A percentile compares a stretch with the other conserved stretches of the same genome.
phyloP scores from a whole-genome alignment of 2,797 vertebrate genomes.

The Pelochelys cantorii region DNA sequence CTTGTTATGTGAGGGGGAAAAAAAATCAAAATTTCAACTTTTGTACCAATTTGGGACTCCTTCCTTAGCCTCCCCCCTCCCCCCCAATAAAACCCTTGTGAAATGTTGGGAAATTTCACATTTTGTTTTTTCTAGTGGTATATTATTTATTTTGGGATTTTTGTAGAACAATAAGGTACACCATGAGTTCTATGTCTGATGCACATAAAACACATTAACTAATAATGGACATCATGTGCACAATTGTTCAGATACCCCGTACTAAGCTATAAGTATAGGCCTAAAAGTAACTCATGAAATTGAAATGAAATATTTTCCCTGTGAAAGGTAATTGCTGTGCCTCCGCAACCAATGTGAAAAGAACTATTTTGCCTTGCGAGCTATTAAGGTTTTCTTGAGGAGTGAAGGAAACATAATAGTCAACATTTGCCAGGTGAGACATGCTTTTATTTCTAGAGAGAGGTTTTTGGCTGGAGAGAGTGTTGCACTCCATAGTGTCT shows the following conservation, averaged over 20 bases:
- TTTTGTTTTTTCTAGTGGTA: background rate
- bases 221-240: background rate
- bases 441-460: background rate
- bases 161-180: background rate
- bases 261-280: background rate
- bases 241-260: background rate
- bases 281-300: background rate
- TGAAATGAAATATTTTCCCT: constrained; percentile 10
- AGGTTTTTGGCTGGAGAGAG: background rate
- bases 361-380: constrained; percentile 6
- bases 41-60: background rate
- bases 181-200: background rate
- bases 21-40: rapidly evolving
- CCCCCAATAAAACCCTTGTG: background rate
- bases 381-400: background rate
- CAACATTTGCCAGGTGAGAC: background rate
- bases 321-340: background rate
- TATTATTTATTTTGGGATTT: background rate
- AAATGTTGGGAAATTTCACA: background rate
- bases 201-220: background rate
- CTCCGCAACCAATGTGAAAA: constrained; percentile 34
- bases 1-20: background rate
- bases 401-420: background rate
- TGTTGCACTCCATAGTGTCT: background rate
- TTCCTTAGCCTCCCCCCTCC: rapidly evolving